Percentiles rank a stretch among this genome's conserved stretches.
Evolutionary conservation across 2,113 vertebrate genomes (phyloP).

Genomic region (Lepisosteus osseus): DNA sequence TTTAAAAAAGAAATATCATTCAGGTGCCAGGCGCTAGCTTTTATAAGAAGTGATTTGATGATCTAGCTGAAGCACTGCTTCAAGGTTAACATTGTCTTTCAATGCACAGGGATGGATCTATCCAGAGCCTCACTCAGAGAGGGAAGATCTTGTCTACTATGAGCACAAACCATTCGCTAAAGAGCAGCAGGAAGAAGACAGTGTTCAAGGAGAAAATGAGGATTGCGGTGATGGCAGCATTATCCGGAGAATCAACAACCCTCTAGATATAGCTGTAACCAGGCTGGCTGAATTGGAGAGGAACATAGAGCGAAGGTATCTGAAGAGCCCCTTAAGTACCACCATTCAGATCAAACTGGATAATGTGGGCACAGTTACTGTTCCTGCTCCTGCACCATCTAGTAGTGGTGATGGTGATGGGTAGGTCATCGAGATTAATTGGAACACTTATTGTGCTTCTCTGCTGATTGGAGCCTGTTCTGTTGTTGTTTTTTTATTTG

Average conservation of each 20-base stretch:
- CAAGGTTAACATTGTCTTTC: background rate
- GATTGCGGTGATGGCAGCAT: conserved; percentile 75
- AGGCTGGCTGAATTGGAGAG: conserved; percentile 98
- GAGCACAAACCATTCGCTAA: conserved; percentile 91
- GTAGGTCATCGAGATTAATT: conserved; percentile 98
- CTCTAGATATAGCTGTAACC: conserved; percentile 99
- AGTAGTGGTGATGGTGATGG: conserved; percentile 99
- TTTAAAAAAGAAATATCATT: background rate
- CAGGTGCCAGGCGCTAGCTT: background rate
- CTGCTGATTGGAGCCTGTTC: conserved; percentile 89
- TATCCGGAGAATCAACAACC: conserved; percentile 92
- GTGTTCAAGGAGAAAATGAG: conserved; percentile 75
- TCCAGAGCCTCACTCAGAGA: conserved; percentile 90
- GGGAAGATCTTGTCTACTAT: conserved; percentile 96
- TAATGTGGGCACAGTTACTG: conserved; percentile 99
- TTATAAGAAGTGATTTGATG: background rate
- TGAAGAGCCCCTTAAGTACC: conserved; percentile 99
- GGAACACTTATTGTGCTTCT: conserved; percentile 82
- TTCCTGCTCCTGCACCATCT: conserved; percentile 99
- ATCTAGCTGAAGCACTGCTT: background rate
- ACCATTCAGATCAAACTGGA: conserved; percentile 99
- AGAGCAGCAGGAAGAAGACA: conserved; percentile 68
- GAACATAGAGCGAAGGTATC: conserved; percentile 99
- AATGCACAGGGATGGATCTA: conserved; percentile 88
- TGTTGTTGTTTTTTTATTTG: conserved; percentile 49